Conservation (phyloP, 2,113 vertebrate species). For the Engystomops pustulosus region DNA sequence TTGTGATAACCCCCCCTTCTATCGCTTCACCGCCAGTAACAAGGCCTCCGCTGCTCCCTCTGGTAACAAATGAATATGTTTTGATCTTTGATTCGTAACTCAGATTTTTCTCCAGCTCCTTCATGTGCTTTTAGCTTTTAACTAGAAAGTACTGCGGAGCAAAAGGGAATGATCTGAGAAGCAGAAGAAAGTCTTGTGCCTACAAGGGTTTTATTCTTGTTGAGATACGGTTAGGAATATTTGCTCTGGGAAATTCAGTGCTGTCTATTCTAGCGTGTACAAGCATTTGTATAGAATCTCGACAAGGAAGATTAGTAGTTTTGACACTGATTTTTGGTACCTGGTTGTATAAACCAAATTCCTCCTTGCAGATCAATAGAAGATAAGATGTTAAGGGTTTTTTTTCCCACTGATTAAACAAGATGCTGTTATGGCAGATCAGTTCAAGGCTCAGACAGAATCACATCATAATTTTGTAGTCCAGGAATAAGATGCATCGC, state of each 20-base stretch:
- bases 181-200: conserved; percentile 2
- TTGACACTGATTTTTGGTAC: not conserved
- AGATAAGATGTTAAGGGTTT: not conserved
- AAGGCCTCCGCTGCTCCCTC: conserved; percentile 91
- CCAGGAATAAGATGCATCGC: not conserved
- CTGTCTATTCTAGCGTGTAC: conserved; percentile 4
- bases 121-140: conserved; percentile 53
- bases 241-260: conserved; percentile 37
- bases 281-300: conserved; percentile 6
- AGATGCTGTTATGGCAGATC: not conserved
- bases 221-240: conserved; percentile 31
- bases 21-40: conserved; percentile 93
- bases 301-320: conserved; percentile 13
- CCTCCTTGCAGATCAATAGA: not conserved
- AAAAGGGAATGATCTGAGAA: conserved; percentile 21
- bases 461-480: not conserved
- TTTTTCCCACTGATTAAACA: conserved; percentile 9
- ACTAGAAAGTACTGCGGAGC: conserved; percentile 27
- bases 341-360: conserved; percentile 20
- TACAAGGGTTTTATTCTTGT: conserved; percentile 35
- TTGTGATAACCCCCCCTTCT: conserved; percentile 96
- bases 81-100: conserved; percentile 32
- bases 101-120: not conserved
- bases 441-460: not conserved
- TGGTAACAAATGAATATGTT: conserved; percentile 71